Percentiles rank a stretch among this genome's conserved stretches.
phyloP scores from a whole-genome alignment of 2,888 invertebrate species.

The Lagria hirta region DNA sequence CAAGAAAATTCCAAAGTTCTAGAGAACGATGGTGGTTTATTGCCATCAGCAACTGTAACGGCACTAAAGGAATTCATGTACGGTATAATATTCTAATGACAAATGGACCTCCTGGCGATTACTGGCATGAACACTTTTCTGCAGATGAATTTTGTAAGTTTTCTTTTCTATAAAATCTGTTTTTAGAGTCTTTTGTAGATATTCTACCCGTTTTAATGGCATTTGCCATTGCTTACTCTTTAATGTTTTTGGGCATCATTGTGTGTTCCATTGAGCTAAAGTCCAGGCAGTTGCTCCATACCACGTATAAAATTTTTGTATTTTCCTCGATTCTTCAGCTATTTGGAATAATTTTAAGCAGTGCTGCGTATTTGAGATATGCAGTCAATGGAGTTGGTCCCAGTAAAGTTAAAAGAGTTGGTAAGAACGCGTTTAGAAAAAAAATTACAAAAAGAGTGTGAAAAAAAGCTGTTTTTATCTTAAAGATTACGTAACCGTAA shows the following conservation, averaged over 20 bases:
- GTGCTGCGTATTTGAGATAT: conserved; percentile 73
- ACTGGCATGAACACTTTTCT: conserved; percentile 89
- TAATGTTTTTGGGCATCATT: conserved; percentile 71
- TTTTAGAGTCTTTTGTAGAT: conserved; percentile 60
- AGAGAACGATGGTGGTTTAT: conserved; percentile 95
- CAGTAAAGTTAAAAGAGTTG: conserved; percentile 54
- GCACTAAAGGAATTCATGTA: conserved; percentile 71
- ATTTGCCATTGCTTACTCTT: conserved; percentile 71
- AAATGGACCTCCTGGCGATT: conserved; percentile 77
- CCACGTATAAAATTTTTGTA: conserved; percentile 85
- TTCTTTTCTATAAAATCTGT: conserved; percentile 1
- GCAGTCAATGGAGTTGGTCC: conserved; percentile 72
- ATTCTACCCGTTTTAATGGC: conserved; percentile 80
- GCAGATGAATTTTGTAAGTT: conserved; percentile 92
- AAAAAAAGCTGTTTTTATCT: too few species aligned
- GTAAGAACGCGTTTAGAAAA: conserved; percentile 47
- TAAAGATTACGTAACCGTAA: too few species aligned
- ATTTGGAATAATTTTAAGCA: conserved; percentile 68
- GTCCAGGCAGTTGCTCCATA: conserved; percentile 78
- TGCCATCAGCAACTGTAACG: conserved; percentile 79
- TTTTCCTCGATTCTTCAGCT: conserved; percentile 71
- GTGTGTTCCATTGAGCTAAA: conserved; percentile 76
- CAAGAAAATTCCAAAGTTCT: conserved; percentile 73
- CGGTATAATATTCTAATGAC: conserved; percentile 85
- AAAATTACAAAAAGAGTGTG: too few species aligned